phyloP scores from a whole-genome alignment of 2,888 invertebrate genomes.

The Chrysopilus asiliformis region DNA sequence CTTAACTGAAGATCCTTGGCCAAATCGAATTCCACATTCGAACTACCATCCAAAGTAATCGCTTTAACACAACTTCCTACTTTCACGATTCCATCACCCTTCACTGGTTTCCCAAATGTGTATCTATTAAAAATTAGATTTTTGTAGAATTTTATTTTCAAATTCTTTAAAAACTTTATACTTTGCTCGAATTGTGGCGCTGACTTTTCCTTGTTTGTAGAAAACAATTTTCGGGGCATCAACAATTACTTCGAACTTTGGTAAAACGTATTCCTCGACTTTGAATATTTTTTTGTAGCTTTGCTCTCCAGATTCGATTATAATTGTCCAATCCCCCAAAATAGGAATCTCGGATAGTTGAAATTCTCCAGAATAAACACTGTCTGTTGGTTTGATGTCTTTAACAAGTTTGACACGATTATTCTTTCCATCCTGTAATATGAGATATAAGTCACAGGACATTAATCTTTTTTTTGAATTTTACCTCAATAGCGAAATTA shows the following conservation, averaged over 20 bases:
- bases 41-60: conserved; percentile 47
- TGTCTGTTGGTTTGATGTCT: background rate
- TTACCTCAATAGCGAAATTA: no score
- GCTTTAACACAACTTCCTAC: conserved; percentile 65
- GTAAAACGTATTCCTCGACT: conserved; percentile 75
- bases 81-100: conserved; percentile 70
- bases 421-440: background rate
- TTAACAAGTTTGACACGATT: background rate
- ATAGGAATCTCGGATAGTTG: background rate
- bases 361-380: background rate
- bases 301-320: background rate
- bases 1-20: conserved; percentile 27
- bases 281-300: conserved; percentile 26
- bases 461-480: no score
- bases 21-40: conserved; percentile 62
- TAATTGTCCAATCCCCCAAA: background rate
- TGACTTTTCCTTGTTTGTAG: conserved; percentile 61
- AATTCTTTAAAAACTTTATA: conserved; percentile 37
- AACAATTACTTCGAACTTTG: conserved; percentile 77
- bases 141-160: no score
- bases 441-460: no score
- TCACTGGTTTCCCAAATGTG: conserved; percentile 73
- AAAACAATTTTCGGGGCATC: conserved; percentile 65
- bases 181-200: conserved; percentile 65
- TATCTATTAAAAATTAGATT: conserved; percentile 50